phyloP scores from a whole-genome alignment of 2,888 invertebrate genomes.

The Halocaridina rubra region DNA sequence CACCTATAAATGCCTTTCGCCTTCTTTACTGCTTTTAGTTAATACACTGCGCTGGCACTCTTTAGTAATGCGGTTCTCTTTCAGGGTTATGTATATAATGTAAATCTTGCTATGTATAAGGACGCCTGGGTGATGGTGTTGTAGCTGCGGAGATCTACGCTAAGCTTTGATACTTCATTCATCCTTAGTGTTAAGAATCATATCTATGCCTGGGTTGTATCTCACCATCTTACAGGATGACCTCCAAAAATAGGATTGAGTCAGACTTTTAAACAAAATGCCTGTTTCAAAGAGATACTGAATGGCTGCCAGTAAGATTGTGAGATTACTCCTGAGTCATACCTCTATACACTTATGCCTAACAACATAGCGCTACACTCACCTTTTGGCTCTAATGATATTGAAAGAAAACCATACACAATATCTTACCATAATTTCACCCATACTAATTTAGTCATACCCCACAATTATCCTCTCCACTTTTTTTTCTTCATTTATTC shows the following conservation, averaged over 20 bases:
- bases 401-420: neutral
- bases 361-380: conserved; percentile 47
- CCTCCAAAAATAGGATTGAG: no score
- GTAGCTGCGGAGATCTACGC: conserved; percentile 16
- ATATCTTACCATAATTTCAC: neutral
- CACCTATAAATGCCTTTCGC: neutral
- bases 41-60: neutral
- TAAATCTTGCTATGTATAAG: no score
- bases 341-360: conserved; percentile 16
- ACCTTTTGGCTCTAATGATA: conserved; percentile 27
- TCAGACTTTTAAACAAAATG: no score
- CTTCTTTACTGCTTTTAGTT: neutral
- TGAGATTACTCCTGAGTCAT: no score
- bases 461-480: neutral
- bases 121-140: neutral
- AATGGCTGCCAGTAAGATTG: no score
- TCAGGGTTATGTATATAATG: neutral
- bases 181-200: no score
- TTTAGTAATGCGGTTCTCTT: neutral
- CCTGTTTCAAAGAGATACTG: no score
- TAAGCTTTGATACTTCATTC: neutral
- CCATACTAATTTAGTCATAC: conserved; percentile 22
- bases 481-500: conserved; percentile 46
- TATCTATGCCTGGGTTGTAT: no score
- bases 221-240: no score